A percentile compares a stretch with the other conserved stretches of the same genome.
Conservation (phyloP, 2,797 vertebrate genomes). For the Borostomias antarcticus region DNA sequence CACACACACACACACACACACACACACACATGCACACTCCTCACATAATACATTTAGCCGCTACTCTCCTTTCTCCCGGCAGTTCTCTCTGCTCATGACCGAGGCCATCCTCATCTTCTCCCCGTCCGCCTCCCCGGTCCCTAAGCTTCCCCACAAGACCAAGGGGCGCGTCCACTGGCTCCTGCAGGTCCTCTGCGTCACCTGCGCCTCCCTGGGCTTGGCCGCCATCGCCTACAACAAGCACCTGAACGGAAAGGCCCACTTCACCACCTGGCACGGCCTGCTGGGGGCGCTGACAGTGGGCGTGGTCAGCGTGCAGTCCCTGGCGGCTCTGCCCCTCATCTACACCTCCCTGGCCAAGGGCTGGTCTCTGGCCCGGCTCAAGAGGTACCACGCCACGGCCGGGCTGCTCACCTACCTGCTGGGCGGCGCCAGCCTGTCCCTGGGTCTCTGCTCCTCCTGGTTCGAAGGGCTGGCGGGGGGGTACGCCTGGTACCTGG, state of each 20-base stretch:
- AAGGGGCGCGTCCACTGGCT: constrained; percentile 88
- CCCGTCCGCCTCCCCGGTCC: constrained; percentile 82
- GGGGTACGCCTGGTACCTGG: constrained; percentile 83
- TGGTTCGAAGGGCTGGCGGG: constrained; percentile 86
- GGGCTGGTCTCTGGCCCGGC: constrained; percentile 89
- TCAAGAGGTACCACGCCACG: constrained; percentile 92
- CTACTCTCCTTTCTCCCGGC: constrained; percentile 33
- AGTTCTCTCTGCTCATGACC: constrained; percentile 96
- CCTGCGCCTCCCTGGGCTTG: constrained; percentile 83
- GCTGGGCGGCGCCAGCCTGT: constrained; percentile 84
- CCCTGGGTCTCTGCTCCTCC: constrained; percentile 86
- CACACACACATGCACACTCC: no score
- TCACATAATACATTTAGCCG: background rate
- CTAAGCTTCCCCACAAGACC: constrained; percentile 82
- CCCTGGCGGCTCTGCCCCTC: constrained; percentile 80
- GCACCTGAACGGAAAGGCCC: constrained; percentile 83
- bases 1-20: no score
- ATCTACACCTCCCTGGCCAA: constrained; percentile 87
- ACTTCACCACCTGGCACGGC: constrained; percentile 92
- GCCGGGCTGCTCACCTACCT: constrained; percentile 88
- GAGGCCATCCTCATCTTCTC: constrained; percentile 93
- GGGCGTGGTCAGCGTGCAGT: constrained; percentile 78
- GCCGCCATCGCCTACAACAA: constrained; percentile 88
- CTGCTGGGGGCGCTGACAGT: constrained; percentile 83
- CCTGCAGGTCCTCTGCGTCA: constrained; percentile 84